Evolutionary conservation across 2,888 invertebrate genomes (phyloP).

Genomic region (Cosmia trapezina): DNA sequence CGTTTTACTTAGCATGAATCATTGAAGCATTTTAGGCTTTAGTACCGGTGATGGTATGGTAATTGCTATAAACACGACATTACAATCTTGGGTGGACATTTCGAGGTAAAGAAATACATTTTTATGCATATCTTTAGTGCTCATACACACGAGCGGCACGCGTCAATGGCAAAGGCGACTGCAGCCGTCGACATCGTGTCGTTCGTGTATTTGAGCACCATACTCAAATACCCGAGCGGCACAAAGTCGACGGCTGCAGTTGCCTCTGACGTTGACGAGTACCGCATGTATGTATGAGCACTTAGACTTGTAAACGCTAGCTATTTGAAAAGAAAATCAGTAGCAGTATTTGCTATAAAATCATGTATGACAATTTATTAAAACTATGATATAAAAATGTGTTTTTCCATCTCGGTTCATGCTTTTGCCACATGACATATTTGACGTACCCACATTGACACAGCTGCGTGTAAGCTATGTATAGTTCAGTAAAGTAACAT

Average conservation of each 20-base stretch:
- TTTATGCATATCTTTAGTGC: conserved; percentile 39
- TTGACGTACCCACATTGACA: conserved; percentile 50
- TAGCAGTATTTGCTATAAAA: conserved; percentile 31
- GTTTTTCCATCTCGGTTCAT: conserved; percentile 55
- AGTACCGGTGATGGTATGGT: conserved; percentile 66
- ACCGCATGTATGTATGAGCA: too few species aligned
- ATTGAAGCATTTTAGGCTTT: conserved; percentile 58
- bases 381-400: conserved; percentile 41
- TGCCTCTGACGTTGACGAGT: too few species aligned
- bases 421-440: conserved; percentile 54
- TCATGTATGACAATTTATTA: conserved; percentile 9
- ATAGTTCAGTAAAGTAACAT: conserved; percentile 7
- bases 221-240: too few species aligned
- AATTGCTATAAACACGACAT: conserved; percentile 57
- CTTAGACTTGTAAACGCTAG: conserved; percentile 17
- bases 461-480: conserved; percentile 28
- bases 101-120: conserved; percentile 58
- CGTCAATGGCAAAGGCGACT: too few species aligned
- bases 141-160: too few species aligned
- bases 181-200: too few species aligned
- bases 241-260: too few species aligned
- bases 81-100: conserved; percentile 54
- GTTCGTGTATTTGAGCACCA: too few species aligned
- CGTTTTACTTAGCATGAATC: conserved; percentile 68
- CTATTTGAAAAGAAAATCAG: conserved; percentile 21